Base-by-base conservation (phyloP, 2,888 invertebrate genomes). In the Dicyrtoma fusca region DNA sequence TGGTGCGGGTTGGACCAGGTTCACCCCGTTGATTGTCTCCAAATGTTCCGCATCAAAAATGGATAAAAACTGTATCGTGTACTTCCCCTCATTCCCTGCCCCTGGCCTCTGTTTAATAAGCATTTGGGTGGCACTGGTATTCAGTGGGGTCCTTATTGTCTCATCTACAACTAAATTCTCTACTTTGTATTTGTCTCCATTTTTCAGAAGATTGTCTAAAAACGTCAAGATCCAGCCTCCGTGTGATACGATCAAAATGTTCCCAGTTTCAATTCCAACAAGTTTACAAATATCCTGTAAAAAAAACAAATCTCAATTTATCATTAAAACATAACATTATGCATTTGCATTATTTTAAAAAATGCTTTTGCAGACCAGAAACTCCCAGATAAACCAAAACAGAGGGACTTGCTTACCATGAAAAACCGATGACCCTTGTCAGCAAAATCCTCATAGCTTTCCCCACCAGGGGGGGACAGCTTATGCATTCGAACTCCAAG, bases 221-320 rank as follows among this genome's bases (percentile, higher is more conserved):
- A 80, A 70, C n/a, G 74, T 76, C 51, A 75, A 71, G 11, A 80
- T 69, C 78, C 78, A 80, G 6, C 69, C 74, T 3, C 78, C 78
- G 57, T 80, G 79, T 1, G 77, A 73, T 1, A 80, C 78, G 17
- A 77, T 76, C 0, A 80, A 63, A 51, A 78, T 74, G 55, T 80
- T 75, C 65, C 76, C 77, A 14, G 55, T n/a, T 4, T 64, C 53
- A 1, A 57, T 65, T 6, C 62, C 64, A 1, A 26, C 69, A 26
- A 75, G 65, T 53, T 75, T 69, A 47, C 79, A 78, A 10, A 78
- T 63, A 11, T 72, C 71, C 79, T 74, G 34, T 34, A 34, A 34
- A 3, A 34, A 34, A 34, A 34, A 34, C 8, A 34, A n/a, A n/a
- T n/a, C n/a, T n/a, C n/a, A n/a, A n/a, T n/a, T n/a, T n/a, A n/a